Evolutionary conservation across 1,140 invertebrate species (phyloP).

Genomic region (Drosophila prosaltans): DNA sequence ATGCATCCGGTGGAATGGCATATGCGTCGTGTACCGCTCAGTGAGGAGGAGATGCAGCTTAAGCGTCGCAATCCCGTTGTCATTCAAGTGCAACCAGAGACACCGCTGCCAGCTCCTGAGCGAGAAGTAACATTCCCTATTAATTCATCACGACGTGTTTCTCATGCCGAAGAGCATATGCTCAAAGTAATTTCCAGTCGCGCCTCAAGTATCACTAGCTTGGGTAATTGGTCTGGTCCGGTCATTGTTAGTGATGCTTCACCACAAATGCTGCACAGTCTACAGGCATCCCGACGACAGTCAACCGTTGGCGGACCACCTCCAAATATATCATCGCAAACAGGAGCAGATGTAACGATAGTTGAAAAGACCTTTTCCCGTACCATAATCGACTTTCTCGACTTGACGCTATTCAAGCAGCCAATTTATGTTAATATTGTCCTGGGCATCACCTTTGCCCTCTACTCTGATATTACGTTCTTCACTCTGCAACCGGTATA

Average conservation of each 20-base stretch:
- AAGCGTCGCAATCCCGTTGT: constrained; percentile 19
- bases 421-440: constrained; percentile 86
- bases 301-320: constrained; percentile 24
- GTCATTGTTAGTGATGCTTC: constrained; percentile 76
- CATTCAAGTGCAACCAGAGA: constrained; percentile 61
- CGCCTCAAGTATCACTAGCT: constrained; percentile 78
- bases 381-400: constrained; percentile 85
- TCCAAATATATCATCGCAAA: not conserved
- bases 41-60: constrained; percentile 39
- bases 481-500: constrained; percentile 85
- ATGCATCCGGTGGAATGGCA: constrained; percentile 89
- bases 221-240: constrained; percentile 82
- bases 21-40: constrained; percentile 83
- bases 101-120: constrained; percentile 33
- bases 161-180: constrained; percentile 54
- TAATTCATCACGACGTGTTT: constrained; percentile 43
- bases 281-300: constrained; percentile 54
- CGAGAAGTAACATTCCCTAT: constrained; percentile 28
- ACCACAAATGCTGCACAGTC: constrained; percentile 71
- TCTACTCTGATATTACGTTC: constrained; percentile 86
- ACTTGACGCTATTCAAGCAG: constrained; percentile 85
- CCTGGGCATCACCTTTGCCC: constrained; percentile 84
- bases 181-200: constrained; percentile 54
- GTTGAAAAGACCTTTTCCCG: constrained; percentile 50
- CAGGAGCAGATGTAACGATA: not conserved